These are phyloP conservation scores for Aspiorhynchus laticeps DNA, from an alignment of 2,113 vertebrate genomes.

Conservation along the genomic window DNA sequence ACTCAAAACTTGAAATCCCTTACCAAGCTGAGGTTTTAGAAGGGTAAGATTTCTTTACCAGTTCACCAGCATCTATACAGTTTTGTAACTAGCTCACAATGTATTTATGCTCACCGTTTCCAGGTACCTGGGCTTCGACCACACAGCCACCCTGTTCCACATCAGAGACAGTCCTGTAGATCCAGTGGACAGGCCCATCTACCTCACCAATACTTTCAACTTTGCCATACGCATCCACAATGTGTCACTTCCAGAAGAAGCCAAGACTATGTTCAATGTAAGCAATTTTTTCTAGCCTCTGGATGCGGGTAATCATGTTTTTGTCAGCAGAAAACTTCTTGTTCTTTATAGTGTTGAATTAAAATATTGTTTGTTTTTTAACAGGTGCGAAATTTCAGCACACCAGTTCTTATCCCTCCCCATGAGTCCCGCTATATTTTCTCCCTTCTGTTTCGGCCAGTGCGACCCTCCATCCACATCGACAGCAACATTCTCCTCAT, in stretches of 20 bases:
- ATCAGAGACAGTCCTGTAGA: constrained; percentile 92
- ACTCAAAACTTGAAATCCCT: constrained; percentile 98
- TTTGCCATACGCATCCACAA: constrained; percentile 92
- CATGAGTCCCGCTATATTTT: constrained; percentile 93
- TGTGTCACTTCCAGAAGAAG: constrained; percentile 89
- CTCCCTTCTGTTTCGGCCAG: constrained; percentile 90
- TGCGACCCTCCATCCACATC: constrained; percentile 90
- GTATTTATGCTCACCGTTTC: background rate
- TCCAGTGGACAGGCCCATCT: constrained; percentile 87
- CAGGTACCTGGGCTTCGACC: constrained; percentile 92
- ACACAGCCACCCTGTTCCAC: constrained; percentile 94
- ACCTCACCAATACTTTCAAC: constrained; percentile 92
- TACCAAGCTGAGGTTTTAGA: constrained; percentile 98
- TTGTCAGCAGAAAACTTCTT: background rate
- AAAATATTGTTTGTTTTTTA: background rate
- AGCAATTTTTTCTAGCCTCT: constrained; percentile 52
- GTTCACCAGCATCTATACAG: background rate
- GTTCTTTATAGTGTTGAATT: background rate
- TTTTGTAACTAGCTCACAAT: background rate
- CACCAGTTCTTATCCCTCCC: constrained; percentile 88
- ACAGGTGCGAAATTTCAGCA: constrained; percentile 95
- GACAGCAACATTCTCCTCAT: constrained; percentile 97
- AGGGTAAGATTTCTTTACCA: constrained; percentile 81
- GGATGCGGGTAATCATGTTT: background rate
- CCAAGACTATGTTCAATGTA: constrained; percentile 91